Base-by-base conservation (phyloP, 2,888 invertebrate genomes). In the Pterobdella sp. region DNA sequence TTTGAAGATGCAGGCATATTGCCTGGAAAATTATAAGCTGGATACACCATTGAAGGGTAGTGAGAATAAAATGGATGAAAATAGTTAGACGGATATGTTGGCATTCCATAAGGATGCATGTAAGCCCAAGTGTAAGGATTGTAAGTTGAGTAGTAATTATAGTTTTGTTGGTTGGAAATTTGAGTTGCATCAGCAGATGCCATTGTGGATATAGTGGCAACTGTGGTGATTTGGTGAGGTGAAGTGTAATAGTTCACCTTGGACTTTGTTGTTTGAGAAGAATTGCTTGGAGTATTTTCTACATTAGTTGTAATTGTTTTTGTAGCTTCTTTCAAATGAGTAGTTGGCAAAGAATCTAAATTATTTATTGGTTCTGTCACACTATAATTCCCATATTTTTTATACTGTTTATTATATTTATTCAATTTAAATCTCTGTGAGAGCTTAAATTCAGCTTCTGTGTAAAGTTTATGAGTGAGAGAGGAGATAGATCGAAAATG, bases 361-460 rank as follows among this genome's bases (percentile, higher is more conserved):
- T 42, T 7, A 7, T 14, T 42, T 42, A 42, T 7, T 42, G 7
- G 49, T 56, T 22, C 60, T 56, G 60, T n/a, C n/a, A 56, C n/a
- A 56, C 10, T 56, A n/a, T 56, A 56, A 3, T 22, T 56, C 3
- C 60, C 60, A 56, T 56, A 56, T 26, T 56, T 56, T 22, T 56
- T 56, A 26, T 56, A 56, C 60, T 56, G 60, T n/a, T 56, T 22
- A 22, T 56, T 56, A 26, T 56, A 65, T 22, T 65, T 65, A 22
- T 7, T 3, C 2, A 60, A 32, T 18, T 63, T 35, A n/a, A 26
- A 35, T 63, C 63, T 56, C 56, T 26, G n/a, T 10, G 71, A 63
- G 7, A 71, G 35, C 26, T 35, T 71, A 10, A 35, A 35, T 34
- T 71, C 63, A 1, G 71, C 60, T 34, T 35, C 71, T n/a, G 32